Conservation (phyloP, 1,140 invertebrate species). For the Dryas iulia region DNA sequence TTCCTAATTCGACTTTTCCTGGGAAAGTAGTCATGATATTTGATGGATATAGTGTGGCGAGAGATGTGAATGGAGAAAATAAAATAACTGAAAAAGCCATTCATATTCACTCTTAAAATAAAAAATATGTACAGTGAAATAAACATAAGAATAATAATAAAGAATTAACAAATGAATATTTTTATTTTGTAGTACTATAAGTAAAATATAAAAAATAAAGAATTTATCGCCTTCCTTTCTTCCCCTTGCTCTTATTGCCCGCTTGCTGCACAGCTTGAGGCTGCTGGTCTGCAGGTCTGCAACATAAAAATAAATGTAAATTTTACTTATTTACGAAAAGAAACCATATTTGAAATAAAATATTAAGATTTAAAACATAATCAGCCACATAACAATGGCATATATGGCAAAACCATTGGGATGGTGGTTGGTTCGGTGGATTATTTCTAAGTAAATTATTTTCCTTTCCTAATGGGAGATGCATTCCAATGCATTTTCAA, state of each 20-base stretch:
- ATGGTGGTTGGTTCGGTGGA: too few species aligned
- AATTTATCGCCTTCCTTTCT: constrained; percentile 71
- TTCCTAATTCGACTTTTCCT: constrained; percentile 22
- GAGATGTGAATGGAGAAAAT: constrained; percentile 67
- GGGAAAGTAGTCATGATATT: constrained; percentile 63
- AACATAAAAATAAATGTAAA: constrained; percentile 35
- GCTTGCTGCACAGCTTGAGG: constrained; percentile 60
- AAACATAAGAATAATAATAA: constrained; percentile 6
- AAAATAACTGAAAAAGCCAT: constrained; percentile 59
- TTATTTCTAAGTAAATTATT: too few species aligned
- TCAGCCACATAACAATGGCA: too few species aligned
- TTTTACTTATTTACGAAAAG: too few species aligned
- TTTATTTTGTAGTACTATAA: neutral
- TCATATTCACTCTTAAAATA: constrained; percentile 29
- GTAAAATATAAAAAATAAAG: constrained; percentile 19
- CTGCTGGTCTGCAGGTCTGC: constrained; percentile 69
- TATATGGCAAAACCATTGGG: too few species aligned
- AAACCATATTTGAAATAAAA: too few species aligned
- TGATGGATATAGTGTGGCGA: constrained; percentile 73
- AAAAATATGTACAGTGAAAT: constrained; percentile 16
- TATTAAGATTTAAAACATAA: too few species aligned
- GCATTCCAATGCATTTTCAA: too few species aligned
- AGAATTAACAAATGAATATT: constrained; percentile 7
- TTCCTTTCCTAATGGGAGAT: too few species aligned
- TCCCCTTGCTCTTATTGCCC: constrained; percentile 69